Evolutionary conservation across 2,113 vertebrate species (phyloP).

Genomic region (Ceyx melanurus): DNA sequence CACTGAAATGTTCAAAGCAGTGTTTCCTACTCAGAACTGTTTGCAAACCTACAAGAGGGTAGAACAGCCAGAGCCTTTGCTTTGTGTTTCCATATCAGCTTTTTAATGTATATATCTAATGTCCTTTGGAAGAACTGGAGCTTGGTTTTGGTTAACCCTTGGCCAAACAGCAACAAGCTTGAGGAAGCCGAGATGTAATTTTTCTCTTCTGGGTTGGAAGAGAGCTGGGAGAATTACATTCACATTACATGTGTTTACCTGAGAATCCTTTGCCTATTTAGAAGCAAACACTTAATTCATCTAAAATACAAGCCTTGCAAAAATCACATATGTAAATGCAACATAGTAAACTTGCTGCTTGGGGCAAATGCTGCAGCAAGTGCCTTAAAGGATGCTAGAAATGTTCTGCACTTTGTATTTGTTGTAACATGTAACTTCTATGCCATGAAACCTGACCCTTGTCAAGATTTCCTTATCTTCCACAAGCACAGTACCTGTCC

Average conservation of each 20-base stretch:
- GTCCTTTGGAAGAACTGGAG: background rate
- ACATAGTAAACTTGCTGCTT: background rate
- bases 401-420: background rate
- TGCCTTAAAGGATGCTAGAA: background rate
- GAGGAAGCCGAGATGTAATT: background rate
- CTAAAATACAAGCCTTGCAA: background rate
- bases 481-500: background rate
- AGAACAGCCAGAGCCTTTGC: background rate
- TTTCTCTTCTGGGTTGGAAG: background rate
- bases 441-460: background rate
- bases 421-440: background rate
- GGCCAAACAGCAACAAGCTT: background rate
- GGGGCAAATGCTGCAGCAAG: background rate
- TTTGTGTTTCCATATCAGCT: background rate
- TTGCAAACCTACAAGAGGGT: background rate
- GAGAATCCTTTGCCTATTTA: background rate
- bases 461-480: background rate
- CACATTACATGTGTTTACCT: background rate
- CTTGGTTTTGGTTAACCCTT: background rate
- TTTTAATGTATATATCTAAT: background rate
- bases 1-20: background rate
- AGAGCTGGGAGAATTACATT: background rate
- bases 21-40: background rate
- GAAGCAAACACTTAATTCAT: background rate
- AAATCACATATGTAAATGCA: background rate